Evolutionary conservation across 2,113 vertebrate genomes (phyloP).

Genomic region (Bostrychus sinensis): DNA sequence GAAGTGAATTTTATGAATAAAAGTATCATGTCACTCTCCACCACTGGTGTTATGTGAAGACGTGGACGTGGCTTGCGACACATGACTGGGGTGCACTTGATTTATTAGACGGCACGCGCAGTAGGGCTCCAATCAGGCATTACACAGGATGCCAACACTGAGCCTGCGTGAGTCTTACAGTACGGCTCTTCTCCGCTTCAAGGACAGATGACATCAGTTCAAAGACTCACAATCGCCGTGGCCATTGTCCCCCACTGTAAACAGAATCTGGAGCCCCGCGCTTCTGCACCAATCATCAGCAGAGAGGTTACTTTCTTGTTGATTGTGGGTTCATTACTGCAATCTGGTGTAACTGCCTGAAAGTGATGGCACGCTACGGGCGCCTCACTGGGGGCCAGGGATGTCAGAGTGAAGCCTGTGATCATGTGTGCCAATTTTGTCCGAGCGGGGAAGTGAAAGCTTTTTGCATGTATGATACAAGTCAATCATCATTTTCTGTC

Average conservation of each 20-base stretch:
- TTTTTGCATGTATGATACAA: not conserved
- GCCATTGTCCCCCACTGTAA: constrained; percentile 25
- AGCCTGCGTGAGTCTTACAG: constrained; percentile 35
- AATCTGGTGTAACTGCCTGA: not conserved
- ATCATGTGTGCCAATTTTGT: constrained; percentile 1
- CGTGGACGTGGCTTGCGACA: no score
- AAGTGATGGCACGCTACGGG: not conserved
- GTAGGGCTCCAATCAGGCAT: constrained; percentile 69
- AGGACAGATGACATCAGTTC: constrained; percentile 56
- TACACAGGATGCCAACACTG: constrained; percentile 57
- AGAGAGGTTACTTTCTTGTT: constrained; percentile 17
- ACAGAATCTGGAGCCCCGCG: constrained; percentile 5
- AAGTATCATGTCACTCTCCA: no score
- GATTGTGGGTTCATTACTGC: constrained; percentile 1
- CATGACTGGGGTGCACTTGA: constrained; percentile 36
- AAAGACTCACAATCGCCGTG: constrained; percentile 40
- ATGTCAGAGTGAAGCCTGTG: constrained; percentile 9
- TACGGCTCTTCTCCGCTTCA: constrained; percentile 49
- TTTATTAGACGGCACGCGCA: constrained; percentile 68
- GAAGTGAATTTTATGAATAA: no score
- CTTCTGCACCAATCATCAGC: not conserved
- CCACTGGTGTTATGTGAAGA: no score
- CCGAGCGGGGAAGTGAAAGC: not conserved
- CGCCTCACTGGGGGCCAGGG: not conserved
- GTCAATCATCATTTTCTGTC: not conserved